These are phyloP conservation scores for Hesperophylax magnus DNA, from an alignment of 1,140 invertebrate genomes.

Conservation along the genomic window DNA sequence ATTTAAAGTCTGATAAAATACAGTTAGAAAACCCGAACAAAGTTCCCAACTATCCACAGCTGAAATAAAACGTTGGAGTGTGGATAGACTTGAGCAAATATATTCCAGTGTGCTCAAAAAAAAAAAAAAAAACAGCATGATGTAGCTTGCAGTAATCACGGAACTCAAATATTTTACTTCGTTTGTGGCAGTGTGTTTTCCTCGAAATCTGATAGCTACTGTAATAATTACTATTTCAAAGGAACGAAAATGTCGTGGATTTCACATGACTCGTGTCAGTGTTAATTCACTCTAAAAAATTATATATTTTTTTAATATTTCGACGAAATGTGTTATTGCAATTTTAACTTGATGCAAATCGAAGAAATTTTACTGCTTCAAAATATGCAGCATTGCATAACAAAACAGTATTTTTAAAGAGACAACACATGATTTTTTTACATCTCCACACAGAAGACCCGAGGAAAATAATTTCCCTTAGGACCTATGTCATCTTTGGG, in stretches of 20 bases:
- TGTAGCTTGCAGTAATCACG: not conserved
- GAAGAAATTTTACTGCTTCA: too few relatives aligned
- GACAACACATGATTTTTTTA: too few relatives aligned
- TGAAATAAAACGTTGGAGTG: not conserved
- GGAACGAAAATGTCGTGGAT: not conserved
- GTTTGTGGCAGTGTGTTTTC: conserved; percentile 3
- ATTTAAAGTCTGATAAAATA: not conserved
- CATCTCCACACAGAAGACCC: too few relatives aligned
- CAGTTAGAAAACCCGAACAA: not conserved
- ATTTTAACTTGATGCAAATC: too few relatives aligned
- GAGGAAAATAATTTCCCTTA: too few relatives aligned
- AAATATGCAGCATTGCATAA: too few relatives aligned
- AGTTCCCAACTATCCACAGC: not conserved
- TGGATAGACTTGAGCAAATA: not conserved
- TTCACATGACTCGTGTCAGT: not conserved
- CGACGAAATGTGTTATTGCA: too few relatives aligned
- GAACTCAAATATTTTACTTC: conserved; percentile 13
- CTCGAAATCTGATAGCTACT: conserved; percentile 1
- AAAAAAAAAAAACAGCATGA: not conserved
- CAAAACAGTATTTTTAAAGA: too few relatives aligned
- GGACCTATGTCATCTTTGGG: too few relatives aligned
- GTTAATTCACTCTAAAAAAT: too few relatives aligned
- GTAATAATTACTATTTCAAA: conserved; percentile 1
- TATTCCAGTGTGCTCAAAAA: not conserved
- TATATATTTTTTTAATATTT: too few relatives aligned